Base-by-base conservation (phyloP, 2,797 vertebrate genomes). In the Phoeniculus purpureus region DNA sequence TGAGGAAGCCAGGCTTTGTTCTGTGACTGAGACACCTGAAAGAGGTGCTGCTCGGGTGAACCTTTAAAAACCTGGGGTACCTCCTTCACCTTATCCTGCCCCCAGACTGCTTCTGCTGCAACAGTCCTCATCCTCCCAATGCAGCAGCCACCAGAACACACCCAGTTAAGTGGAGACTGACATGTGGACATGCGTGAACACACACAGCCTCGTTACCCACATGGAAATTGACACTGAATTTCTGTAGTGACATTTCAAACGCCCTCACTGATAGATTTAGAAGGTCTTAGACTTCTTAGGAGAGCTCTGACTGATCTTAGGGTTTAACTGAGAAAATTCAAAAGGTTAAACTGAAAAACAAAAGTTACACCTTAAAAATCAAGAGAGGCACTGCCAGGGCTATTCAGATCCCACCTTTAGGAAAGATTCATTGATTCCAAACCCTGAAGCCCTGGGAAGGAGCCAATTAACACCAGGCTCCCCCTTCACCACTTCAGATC, bases 131-230 rank as follows among this genome's bases (percentile, higher is more conserved):
- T 26, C 72, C 40, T 73, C 15, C 26, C 59, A 50, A 1, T 0
- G 2, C 47, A 59, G 83, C 65, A 72, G 79, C 50, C 7, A 32
- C 61, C 85, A 3, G 16, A 55, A 51, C 8, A 9, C 64, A 74
- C 47, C 58, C 81, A 40, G 26, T 56, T 31, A 43, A 2, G 4
- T 16, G 25, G 29, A 15, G 71, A 11, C 47, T 54, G 27, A 71
- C 34, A 29, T 52, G 32, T 0, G 5, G 72, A 70, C 25, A 52
- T 1, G 3, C 0, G 1, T 3, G 14, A 83, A 67, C 56, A 65
- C 51, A 22, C 59, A 73, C 16, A 85, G 64, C 31, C 11, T 52
- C 5, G 3, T 77, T 25, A 34, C 7, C 48, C 31, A 43, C 15
- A 2, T 6, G 45, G 62, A 68, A 84, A 45, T 0, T 4, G 40